phyloP scores from a whole-genome alignment of 2,113 vertebrate species.

The Dipodomys stephensi region DNA sequence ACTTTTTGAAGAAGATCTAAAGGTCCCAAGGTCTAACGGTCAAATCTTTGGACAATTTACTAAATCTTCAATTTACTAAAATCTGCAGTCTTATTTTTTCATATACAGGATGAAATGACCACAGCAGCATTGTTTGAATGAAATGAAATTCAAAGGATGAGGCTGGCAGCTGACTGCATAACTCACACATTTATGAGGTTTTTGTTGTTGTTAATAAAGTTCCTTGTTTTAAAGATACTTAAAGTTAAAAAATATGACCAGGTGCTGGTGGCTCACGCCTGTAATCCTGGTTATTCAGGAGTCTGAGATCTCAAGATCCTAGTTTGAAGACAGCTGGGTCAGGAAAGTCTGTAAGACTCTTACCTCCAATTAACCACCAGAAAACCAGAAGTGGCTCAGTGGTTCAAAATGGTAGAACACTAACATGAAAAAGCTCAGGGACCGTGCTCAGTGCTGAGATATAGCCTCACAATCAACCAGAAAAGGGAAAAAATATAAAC shows the following conservation, averaged over 20 bases:
- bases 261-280: no score
- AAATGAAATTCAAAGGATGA: neutral
- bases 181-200: neutral
- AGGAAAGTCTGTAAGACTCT: no score
- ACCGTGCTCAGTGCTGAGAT: no score
- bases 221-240: neutral
- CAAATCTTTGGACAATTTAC: neutral
- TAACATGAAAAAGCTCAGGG: no score
- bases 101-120: neutral
- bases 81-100: neutral
- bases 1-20: neutral
- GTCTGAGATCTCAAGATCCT: no score
- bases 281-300: no score
- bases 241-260: no score
- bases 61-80: neutral
- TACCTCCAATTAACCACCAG: no score
- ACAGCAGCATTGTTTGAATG: neutral
- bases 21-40: neutral
- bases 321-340: no score
- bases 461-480: no score
- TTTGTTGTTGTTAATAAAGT: slow-evolving; percentile 10
- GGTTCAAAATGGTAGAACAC: no score
- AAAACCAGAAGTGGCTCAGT: no score
- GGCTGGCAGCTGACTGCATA: neutral
- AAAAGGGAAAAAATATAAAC: neutral